phyloP scores from a whole-genome alignment of 30 jellyfish, hydroid and myxozoan species.

The Aurelia aurita region DNA sequence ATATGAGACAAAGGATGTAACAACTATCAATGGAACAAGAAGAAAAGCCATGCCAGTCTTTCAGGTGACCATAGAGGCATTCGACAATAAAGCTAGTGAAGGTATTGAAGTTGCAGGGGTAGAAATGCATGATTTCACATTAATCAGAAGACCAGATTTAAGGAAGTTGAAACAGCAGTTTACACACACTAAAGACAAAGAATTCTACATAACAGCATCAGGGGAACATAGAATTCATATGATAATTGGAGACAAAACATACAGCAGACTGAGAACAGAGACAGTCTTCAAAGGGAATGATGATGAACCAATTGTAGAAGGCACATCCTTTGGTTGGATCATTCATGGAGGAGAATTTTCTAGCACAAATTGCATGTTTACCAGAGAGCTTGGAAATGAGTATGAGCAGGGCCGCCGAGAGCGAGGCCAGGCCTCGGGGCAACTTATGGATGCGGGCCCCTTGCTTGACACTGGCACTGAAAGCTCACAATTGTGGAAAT shows the following conservation, averaged over 20 bases:
- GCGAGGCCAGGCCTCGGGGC: too few species aligned
- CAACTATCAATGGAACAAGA: conserved; percentile 27
- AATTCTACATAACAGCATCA: conserved; percentile 20
- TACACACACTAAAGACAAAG: conserved; percentile 17
- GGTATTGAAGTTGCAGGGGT: too few species aligned
- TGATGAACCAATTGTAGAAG: too few species aligned
- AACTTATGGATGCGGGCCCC: too few species aligned
- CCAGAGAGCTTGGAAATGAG: too few species aligned
- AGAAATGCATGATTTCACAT: too few species aligned
- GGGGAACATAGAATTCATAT: conserved; percentile 17
- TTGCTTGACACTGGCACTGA: too few species aligned
- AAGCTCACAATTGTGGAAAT: too few species aligned
- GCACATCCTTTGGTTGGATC: conserved; percentile 49
- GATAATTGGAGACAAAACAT: conserved; percentile 14
- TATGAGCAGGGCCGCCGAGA: too few species aligned
- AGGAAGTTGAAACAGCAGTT: conserved; percentile 17
- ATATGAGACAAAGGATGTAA: too few species aligned
- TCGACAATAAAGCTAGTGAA: conserved; percentile 18
- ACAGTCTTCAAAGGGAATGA: conserved; percentile 28
- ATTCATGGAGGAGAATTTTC: conserved; percentile 54
- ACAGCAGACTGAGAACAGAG: conserved; percentile 18
- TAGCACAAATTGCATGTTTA: conserved; percentile 7
- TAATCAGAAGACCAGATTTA: conserved; percentile 15
- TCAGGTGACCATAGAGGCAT: too few species aligned
- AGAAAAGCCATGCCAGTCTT: conserved; percentile 53